These are phyloP conservation scores for Andrena dorsata DNA, from an alignment of 2,888 invertebrate genomes.

Conservation along the genomic window DNA sequence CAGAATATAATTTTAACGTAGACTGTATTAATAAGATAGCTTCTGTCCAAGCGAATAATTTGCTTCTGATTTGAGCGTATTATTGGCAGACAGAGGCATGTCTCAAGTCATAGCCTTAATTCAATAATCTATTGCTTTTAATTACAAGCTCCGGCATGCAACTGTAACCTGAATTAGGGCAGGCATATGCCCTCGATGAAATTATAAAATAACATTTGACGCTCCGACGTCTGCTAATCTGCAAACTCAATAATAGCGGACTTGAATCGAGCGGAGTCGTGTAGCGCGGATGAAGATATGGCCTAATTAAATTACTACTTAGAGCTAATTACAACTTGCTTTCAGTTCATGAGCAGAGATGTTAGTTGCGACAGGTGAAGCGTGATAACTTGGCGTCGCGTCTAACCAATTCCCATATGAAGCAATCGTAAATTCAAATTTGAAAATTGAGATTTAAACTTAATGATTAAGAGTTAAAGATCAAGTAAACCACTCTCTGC, in stretches of 20 bases:
- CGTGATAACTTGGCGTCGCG: constrained; percentile 24
- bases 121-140: not conserved
- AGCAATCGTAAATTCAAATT: not conserved
- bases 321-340: constrained; percentile 42
- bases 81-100: not conserved
- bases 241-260: constrained; percentile 32
- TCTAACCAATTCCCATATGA: constrained; percentile 9
- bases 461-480: not conserved
- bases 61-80: not conserved
- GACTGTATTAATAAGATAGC: not conserved
- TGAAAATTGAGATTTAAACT: not conserved
- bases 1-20: not conserved
- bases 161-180: not conserved
- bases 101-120: not conserved
- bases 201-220: constrained; percentile 37
- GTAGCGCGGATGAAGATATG: constrained; percentile 22
- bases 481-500: not conserved
- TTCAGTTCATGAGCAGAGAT: constrained; percentile 24
- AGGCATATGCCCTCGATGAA: not conserved
- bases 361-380: constrained; percentile 38
- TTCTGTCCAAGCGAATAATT: not conserved
- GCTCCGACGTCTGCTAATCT: constrained; percentile 25
- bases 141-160: not conserved
- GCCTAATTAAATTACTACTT: constrained; percentile 47
- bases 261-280: constrained; percentile 32